Conservation (phyloP, 2,888 invertebrate genomes). For the Bombylius discolor region DNA sequence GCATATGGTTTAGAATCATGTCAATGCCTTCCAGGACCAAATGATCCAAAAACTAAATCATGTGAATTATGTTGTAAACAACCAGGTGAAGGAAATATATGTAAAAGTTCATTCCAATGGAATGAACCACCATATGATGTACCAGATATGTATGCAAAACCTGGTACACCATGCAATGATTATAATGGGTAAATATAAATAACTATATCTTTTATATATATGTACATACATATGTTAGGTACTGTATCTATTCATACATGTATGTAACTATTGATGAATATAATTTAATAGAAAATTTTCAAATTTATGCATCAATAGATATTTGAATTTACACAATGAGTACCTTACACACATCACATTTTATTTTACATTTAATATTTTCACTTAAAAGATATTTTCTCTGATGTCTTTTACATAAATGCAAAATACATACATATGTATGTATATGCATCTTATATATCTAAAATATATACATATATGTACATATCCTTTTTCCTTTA, state of each 20-base stretch:
- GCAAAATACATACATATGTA: neutral
- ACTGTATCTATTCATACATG: too few relatives aligned
- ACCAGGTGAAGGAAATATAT: slow-evolving; percentile 68
- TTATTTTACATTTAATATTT: too few relatives aligned
- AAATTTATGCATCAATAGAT: neutral
- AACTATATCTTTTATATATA: neutral
- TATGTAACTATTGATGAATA: too few relatives aligned
- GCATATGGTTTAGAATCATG: slow-evolving; percentile 94
- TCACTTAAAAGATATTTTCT: too few relatives aligned
- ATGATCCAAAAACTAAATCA: slow-evolving; percentile 70
- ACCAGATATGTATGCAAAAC: slow-evolving; percentile 85
- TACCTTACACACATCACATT: too few relatives aligned
- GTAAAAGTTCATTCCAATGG: slow-evolving; percentile 83
- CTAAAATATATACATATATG: neutral
- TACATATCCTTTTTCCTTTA: slow-evolving; percentile 2
- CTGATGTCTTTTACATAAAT: too few relatives aligned
- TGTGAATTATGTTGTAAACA: slow-evolving; percentile 88
- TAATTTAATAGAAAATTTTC: too few relatives aligned
- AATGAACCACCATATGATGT: slow-evolving; percentile 80
- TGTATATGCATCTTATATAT: too few relatives aligned
- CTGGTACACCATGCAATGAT: slow-evolving; percentile 88
- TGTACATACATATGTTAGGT: too few relatives aligned
- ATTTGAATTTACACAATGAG: too few relatives aligned
- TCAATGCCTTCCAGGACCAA: slow-evolving; percentile 70
- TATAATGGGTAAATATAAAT: slow-evolving; percentile 56